Evolutionary conservation across 2,888 invertebrate genomes (phyloP), one percentile per base, ranked within the genome.

Genomic region (Kuschelorhynchus macadamiae): DNA sequence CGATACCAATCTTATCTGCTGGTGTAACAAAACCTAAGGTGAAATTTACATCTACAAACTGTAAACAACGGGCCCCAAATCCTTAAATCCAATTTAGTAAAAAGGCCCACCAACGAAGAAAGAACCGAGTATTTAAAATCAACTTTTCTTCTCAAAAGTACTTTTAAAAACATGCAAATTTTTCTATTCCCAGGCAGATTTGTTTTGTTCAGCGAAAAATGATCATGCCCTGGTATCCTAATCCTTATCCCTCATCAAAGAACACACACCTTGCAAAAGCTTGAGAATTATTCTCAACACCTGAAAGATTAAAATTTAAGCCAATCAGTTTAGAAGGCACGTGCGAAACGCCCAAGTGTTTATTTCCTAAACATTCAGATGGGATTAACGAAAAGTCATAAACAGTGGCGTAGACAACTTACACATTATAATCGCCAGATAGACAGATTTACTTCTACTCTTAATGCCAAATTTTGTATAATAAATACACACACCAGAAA

Each of bases 271-370:
- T 47, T 42, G 67, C 47, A 50, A 67, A 50, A 12, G 7, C 18
- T 12, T 42, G 11, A 56, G 60, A 57, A 18, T 18, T 62, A 67
- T 65, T 71, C 72, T 73, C 72, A 56, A 72, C 72, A 72, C 73
- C 73, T 73, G 73, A 73, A 53, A 53, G 56, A 71, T 66, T 72
- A 68, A 67, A 50, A 17, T 52, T 60, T 44, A 57, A 49, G 14
- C 52, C 63, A 52, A 68, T 71, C 71, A 47, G 55, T 47, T 41
- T 12, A 17, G 52, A 39, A 72, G 72, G 73, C 74, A 75, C 73
- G 74, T 68, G 74, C 71, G 67, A 70, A 62, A 62, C 71, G 60
- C 66, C 66, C 44, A 49, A 55, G 55, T 69, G 66, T 73, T 73
- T 72, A 71, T 65, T 70, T 70, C 64, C 47, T 55, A 65, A 68